These are phyloP conservation scores for Pterocles orientalis DNA, from an alignment of 2,113 vertebrate genomes.

Conservation along the genomic window DNA sequence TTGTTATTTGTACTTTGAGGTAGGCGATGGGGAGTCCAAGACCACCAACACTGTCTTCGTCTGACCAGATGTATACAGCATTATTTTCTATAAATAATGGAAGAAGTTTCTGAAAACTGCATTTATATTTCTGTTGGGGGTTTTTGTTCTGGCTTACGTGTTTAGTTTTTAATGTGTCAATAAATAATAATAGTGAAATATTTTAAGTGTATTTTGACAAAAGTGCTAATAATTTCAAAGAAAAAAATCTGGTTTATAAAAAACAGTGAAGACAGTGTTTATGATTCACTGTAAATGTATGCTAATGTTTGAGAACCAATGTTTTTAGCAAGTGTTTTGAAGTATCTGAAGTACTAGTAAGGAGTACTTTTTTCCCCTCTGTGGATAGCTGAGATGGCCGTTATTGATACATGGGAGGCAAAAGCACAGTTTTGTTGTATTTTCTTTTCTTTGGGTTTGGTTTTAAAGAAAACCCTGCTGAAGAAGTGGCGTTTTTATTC, in stretches of 20 bases:
- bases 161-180: neutral
- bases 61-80: constrained; percentile 52
- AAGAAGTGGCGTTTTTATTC: neutral
- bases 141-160: neutral
- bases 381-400: neutral
- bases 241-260: neutral
- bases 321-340: neutral
- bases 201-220: neutral
- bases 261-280: neutral
- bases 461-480: neutral
- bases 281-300: neutral
- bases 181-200: neutral
- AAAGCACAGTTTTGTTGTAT: neutral
- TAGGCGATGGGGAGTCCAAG: constrained; percentile 21
- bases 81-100: constrained; percentile 56
- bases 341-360: neutral
- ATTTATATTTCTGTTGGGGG: neutral
- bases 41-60: constrained; percentile 61
- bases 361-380: neutral
- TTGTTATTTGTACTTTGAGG: constrained; percentile 61
- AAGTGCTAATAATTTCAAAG: neutral
- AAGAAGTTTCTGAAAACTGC: neutral
- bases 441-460: neutral
- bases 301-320: neutral
- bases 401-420: neutral